A percentile compares a stretch with the other conserved stretches of the same genome.
Evolutionary conservation across 2,888 invertebrate genomes (phyloP).

Genomic region (Gymnocheta viridis): DNA sequence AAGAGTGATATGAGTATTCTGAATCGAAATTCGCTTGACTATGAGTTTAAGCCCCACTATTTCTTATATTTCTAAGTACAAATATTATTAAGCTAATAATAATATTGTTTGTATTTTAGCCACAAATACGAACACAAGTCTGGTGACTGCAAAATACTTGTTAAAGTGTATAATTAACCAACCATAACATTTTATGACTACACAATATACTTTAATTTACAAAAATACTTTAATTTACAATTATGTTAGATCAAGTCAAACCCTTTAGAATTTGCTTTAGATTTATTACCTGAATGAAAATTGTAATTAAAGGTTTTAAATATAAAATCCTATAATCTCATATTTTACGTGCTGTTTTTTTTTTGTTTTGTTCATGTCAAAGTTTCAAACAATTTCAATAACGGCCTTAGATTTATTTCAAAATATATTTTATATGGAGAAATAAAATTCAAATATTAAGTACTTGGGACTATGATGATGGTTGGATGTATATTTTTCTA

Average conservation of each 20-base stretch:
- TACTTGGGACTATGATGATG: no score
- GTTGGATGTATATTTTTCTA: no score
- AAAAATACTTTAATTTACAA: not conserved
- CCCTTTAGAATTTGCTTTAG: slow-evolving; percentile 42
- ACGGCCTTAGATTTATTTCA: no score
- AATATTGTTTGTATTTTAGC: not conserved
- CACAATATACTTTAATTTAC: not conserved
- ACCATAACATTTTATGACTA: slow-evolving; percentile 23
- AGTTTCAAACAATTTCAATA: no score
- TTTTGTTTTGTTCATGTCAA: not conserved
- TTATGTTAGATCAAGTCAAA: no score
- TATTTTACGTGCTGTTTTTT: slow-evolving; percentile 39
- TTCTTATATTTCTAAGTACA: not conserved
- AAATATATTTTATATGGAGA: no score
- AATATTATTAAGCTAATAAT: not conserved
- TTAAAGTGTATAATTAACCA: slow-evolving; percentile 24
- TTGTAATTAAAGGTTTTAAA: slow-evolving; percentile 30
- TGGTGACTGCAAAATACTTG: not conserved
- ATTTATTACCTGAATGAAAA: slow-evolving; percentile 5
- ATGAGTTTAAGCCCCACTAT: not conserved
- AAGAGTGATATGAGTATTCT: no score
- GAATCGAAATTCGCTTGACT: not conserved
- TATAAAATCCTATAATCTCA: slow-evolving; percentile 22
- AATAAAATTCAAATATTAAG: no score
- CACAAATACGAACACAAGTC: not conserved